Evolutionary conservation across 2,888 invertebrate genomes (phyloP), one percentile per base, ranked within the genome.

Genomic region (Malthinus seriepunctatus): DNA sequence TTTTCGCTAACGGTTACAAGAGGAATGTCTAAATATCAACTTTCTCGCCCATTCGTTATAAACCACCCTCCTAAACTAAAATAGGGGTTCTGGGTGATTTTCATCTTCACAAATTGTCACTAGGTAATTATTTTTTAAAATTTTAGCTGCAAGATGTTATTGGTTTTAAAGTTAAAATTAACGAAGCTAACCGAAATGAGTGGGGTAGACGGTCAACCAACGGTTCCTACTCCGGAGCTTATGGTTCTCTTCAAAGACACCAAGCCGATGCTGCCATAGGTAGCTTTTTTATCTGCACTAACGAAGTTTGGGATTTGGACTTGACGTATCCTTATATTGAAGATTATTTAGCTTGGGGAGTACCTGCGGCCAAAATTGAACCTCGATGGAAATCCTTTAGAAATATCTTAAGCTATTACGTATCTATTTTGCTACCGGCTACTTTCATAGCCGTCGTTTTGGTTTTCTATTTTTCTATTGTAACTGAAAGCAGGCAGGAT

Each of bases 291-390:
- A 12, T 32, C 1, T 51, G 53, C 15, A 8, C 9, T 7, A 50
- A 44, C 1, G 35, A 49, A 32, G 34, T 47, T 14, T 32, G 49
- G 46, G 56, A 57, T 34, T 61, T 61, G 15, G 61, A 61, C 14
- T 9, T 49, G 23, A 39, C 53, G 3, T 52, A 32, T 9, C 50
- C 56, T 31, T 54, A 61, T 33, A 47, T 61, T 37, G 61, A 61
- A 32, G 61, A 61, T 38, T 4, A 34, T 4, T 8, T 35, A 4
- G 51, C 49, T 5, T 54, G 56, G 61, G 23, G 54, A 1, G 61
- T 51, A 6, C 57, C 56, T 14, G 10, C 54, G 4, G 33, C 61
- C 8, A 51, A 51, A 11, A 7, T 33, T 2, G 5, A 47, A 32
- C 8, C 53, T 3, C 49, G 14, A 5, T 61, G 57, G 61, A 31